Evolutionary conservation across 2,113 vertebrate genomes (phyloP).

Genomic region (Xyliphius kryptos): DNA sequence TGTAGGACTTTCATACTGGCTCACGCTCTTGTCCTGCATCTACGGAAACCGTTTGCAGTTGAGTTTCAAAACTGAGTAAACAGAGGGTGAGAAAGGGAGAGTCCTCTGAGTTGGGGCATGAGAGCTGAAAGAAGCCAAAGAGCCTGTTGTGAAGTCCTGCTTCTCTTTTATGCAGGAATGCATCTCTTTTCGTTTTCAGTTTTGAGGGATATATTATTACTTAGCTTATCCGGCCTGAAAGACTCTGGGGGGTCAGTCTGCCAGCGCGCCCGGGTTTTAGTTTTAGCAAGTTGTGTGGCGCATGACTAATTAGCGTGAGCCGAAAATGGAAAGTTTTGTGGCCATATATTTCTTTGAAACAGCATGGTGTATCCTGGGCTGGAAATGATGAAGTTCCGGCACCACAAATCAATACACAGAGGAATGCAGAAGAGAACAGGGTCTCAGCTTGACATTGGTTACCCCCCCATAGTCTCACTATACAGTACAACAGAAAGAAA

Average conservation of each 20-base stretch:
- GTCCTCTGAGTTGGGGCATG: conserved; percentile 49
- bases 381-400: conserved; percentile 46
- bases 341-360: conserved; percentile 59
- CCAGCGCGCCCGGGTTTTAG: conserved; percentile 42
- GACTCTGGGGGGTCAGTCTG: conserved; percentile 51
- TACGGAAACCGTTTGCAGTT: conserved; percentile 15
- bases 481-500: neutral
- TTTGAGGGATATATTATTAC: conserved; percentile 47
- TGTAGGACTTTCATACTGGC: conserved; percentile 1
- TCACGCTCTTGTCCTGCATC: conserved; percentile 7
- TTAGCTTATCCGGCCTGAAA: conserved; percentile 49
- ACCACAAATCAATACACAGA: conserved; percentile 45
- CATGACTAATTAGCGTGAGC: conserved; percentile 67
- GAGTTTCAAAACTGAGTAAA: conserved; percentile 8
- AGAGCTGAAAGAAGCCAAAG: conserved; percentile 52
- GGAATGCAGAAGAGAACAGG: conserved; percentile 26
- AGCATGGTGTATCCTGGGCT: conserved; percentile 59
- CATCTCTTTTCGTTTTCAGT: conserved; percentile 52
- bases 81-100: conserved; percentile 43
- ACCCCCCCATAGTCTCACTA: conserved; percentile 16
- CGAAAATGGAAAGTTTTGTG: conserved; percentile 53
- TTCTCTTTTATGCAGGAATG: conserved; percentile 64
- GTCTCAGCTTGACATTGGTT: conserved; percentile 40
- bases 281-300: conserved; percentile 51
- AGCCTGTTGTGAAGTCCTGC: conserved; percentile 54